A percentile compares a stretch with the other conserved stretches of the same genome.
Evolutionary conservation across 1,140 invertebrate genomes (phyloP).

Genomic region (Drosophila rufa): DNA sequence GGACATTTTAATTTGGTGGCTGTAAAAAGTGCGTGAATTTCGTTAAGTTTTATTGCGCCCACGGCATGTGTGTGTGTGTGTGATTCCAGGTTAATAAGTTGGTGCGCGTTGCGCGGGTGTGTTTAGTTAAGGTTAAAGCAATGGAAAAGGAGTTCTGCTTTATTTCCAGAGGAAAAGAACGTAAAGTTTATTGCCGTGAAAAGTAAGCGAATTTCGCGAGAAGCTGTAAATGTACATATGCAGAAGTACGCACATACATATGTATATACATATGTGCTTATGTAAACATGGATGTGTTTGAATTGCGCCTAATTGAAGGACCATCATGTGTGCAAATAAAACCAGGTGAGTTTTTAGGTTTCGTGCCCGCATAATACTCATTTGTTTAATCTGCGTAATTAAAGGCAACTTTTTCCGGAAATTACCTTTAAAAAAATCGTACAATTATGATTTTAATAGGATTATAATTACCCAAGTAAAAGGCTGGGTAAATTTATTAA

Average conservation of each 20-base stretch:
- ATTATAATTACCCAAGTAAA: not conserved
- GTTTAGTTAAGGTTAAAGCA: conserved; percentile 41
- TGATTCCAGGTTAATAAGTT: conserved; percentile 19
- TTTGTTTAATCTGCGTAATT: conserved; percentile 18
- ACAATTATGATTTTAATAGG: not conserved
- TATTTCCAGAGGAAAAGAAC: not conserved
- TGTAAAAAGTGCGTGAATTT: conserved; percentile 9
- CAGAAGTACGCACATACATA: not conserved
- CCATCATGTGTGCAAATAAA: conserved; percentile 1
- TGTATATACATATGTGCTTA: not conserved
- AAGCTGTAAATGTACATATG: conserved; percentile 8
- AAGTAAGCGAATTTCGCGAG: not conserved
- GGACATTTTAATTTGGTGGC: conserved; percentile 2
- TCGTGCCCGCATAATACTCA: conserved; percentile 6
- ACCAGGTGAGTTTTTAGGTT: conserved; percentile 8
- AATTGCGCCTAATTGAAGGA: conserved; percentile 10
- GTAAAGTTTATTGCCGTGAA: conserved; percentile 34
- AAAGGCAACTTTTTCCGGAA: not conserved
- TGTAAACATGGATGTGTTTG: not conserved
- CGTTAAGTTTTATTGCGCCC: conserved; percentile 18
- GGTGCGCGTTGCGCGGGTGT: not conserved
- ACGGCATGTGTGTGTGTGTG: not conserved
- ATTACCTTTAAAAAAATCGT: not conserved
- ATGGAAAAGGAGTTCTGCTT: conserved; percentile 4
- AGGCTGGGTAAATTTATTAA: not conserved